Evolutionary conservation across 2,113 vertebrate genomes (phyloP).

Genomic region (Geococcyx californianus): DNA sequence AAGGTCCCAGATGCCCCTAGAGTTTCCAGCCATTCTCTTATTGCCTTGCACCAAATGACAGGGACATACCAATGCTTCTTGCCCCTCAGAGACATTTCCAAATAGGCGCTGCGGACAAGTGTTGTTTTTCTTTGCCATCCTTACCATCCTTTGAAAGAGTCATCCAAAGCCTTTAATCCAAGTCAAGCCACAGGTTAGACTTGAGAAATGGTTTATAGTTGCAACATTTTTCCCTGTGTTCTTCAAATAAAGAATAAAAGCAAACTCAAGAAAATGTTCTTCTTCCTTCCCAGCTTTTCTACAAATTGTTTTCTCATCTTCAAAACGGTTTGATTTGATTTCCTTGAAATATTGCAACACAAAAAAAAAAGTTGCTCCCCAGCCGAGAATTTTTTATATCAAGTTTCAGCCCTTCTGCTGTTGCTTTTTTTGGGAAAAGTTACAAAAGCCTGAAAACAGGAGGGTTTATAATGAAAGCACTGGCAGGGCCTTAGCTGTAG

Average conservation of each 20-base stretch:
- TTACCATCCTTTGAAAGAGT: not conserved
- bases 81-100: not conserved
- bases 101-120: not conserved
- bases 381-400: constrained; percentile 45
- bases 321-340: constrained; percentile 29
- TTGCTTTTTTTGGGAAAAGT: constrained; percentile 1
- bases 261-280: not conserved
- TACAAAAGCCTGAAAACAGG: constrained; percentile 33
- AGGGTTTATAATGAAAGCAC: constrained; percentile 37
- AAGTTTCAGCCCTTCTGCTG: constrained; percentile 43
- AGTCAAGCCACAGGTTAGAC: not conserved
- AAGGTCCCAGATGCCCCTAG: not conserved
- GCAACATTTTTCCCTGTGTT: not conserved
- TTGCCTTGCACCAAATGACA: not conserved
- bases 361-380: constrained; percentile 30
- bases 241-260: not conserved
- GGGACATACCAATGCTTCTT: not conserved
- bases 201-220: not conserved
- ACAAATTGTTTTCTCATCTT: constrained; percentile 34
- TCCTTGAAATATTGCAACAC: constrained; percentile 52
- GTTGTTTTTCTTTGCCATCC: not conserved
- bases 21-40: not conserved
- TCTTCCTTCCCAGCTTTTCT: not conserved
- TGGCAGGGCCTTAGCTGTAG: constrained; percentile 23
- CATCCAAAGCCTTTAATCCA: not conserved